Evolutionary conservation across 2,888 invertebrate species (phyloP).

Genomic region (Lasioglossum marginatum): DNA sequence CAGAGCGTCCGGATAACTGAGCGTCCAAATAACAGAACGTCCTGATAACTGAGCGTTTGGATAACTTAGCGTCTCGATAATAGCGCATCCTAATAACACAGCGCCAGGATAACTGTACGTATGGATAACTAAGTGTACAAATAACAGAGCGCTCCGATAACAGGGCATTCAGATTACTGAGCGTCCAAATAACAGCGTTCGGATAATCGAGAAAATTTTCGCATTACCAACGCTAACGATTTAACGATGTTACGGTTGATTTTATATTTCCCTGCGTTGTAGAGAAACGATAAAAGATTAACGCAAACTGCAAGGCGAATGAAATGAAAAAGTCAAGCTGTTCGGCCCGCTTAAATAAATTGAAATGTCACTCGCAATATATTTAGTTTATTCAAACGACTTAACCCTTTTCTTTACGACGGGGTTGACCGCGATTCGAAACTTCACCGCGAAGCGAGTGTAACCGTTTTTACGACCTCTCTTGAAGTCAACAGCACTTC

Average conservation of each 20-base stretch:
- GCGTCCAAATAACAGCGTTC: not conserved
- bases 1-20: too few species aligned
- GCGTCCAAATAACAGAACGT: too few species aligned
- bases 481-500: slow-evolving; percentile 8
- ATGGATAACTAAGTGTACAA: too few species aligned
- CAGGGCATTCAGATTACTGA: not conserved
- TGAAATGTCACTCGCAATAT: not conserved
- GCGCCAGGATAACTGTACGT: too few species aligned
- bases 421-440: not conserved
- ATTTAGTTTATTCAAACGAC: slow-evolving; percentile 5
- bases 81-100: too few species aligned
- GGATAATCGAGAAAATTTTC: not conserved
- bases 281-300: not conserved
- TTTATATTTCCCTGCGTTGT: not conserved
- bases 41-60: too few species aligned
- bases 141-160: not conserved
- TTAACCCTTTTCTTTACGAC: slow-evolving; percentile 1
- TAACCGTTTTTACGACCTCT: not conserved
- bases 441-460: not conserved
- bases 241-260: not conserved
- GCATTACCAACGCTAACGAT: not conserved
- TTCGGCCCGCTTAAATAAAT: not conserved
- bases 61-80: too few species aligned
- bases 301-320: not conserved
- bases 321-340: not conserved